phyloP scores from a whole-genome alignment of 2,888 invertebrate genomes.

The Chelonus formosanus region DNA sequence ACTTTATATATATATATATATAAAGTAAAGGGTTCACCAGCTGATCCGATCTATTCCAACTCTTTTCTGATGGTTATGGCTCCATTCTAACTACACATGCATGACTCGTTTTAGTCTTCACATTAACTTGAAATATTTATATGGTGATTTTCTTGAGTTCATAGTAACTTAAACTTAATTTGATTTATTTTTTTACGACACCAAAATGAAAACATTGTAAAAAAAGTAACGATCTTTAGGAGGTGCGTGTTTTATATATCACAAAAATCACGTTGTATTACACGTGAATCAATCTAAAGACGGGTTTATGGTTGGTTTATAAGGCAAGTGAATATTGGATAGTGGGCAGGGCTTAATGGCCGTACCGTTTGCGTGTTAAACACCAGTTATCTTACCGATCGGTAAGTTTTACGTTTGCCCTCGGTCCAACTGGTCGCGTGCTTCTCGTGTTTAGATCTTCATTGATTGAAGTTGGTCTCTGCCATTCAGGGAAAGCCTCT shows the following conservation, averaged over 20 bases:
- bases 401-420: conserved; percentile 58
- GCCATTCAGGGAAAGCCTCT: no score
- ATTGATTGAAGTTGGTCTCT: conserved; percentile 37
- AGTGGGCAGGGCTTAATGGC: conserved; percentile 54
- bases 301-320: conserved; percentile 25
- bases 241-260: no score
- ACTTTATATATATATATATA: no score
- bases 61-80: conserved; percentile 34
- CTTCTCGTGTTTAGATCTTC: conserved; percentile 53
- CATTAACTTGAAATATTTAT: conserved; percentile 27
- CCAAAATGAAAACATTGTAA: no score
- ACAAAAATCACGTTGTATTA: conserved; percentile 5
- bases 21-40: not conserved
- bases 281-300: conserved; percentile 16
- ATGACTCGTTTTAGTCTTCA: conserved; percentile 7
- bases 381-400: conserved; percentile 59
- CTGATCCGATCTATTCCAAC: conserved; percentile 35
- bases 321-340: conserved; percentile 51
- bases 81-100: conserved; percentile 33
- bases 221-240: no score
- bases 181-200: no score
- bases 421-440: conserved; percentile 57
- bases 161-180: no score
- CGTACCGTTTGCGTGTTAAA: conserved; percentile 59
- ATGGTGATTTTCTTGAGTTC: not conserved